Percentiles rank a stretch among this genome's conserved stretches.
Conservation (phyloP, 2,888 invertebrate genomes). For the Volucella inflata region DNA sequence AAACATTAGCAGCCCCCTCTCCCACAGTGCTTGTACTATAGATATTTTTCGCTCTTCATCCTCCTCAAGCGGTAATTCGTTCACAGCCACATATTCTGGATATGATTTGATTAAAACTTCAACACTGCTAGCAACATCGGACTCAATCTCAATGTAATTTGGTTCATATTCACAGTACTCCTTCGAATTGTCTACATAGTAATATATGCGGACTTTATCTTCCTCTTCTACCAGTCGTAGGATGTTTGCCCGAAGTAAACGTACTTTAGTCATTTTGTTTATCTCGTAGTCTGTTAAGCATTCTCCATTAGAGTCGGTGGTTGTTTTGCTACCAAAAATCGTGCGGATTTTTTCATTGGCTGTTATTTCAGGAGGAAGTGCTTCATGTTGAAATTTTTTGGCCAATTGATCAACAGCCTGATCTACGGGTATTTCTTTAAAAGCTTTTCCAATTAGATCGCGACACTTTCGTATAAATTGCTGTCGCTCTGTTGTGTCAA, state of each 20-base stretch:
- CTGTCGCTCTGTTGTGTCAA: slow-evolving; percentile 83
- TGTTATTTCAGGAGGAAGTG: slow-evolving; percentile 92
- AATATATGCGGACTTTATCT: slow-evolving; percentile 88
- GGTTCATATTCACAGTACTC: slow-evolving; percentile 93
- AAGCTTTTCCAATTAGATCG: slow-evolving; percentile 86
- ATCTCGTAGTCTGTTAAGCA: slow-evolving; percentile 79
- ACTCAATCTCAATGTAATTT: slow-evolving; percentile 90
- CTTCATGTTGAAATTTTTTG: slow-evolving; percentile 92
- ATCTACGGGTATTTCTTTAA: slow-evolving; percentile 87
- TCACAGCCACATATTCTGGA: slow-evolving; percentile 90
- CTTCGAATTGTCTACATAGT: slow-evolving; percentile 92
- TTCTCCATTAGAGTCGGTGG: slow-evolving; percentile 86
- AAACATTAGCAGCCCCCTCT: slow-evolving; percentile 91
- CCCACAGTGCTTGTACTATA: slow-evolving; percentile 91
- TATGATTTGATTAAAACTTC: slow-evolving; percentile 89
- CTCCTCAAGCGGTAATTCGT: slow-evolving; percentile 88
- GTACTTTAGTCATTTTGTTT: slow-evolving; percentile 85
- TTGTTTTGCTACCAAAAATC: slow-evolving; percentile 89
- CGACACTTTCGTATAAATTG: slow-evolving; percentile 85
- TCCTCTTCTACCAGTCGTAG: slow-evolving; percentile 88
- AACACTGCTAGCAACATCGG: slow-evolving; percentile 88
- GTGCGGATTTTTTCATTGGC: slow-evolving; percentile 88
- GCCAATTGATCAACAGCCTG: slow-evolving; percentile 94
- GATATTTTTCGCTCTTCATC: slow-evolving; percentile 87
- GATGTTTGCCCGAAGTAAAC: slow-evolving; percentile 86